These are phyloP conservation scores for Drosophila bipectinata DNA, from an alignment of 1,140 invertebrate genomes.

Conservation along the genomic window DNA sequence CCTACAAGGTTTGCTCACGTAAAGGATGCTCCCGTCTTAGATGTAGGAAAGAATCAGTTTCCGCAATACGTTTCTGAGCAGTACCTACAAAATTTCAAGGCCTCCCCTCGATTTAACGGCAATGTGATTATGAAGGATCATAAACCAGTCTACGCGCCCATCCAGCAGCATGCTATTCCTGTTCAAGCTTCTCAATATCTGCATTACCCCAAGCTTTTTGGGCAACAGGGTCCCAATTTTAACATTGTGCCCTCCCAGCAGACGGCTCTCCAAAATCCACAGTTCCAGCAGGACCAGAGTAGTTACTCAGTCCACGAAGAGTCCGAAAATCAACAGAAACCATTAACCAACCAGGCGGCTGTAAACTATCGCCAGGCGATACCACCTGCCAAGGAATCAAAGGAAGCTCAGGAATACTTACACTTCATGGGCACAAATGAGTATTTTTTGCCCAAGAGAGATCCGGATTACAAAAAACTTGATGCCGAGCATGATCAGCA, in stretches of 20 bases:
- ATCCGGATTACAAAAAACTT: constrained; percentile 71
- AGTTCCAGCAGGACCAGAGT: constrained; percentile 8
- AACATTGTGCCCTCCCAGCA: constrained; percentile 33
- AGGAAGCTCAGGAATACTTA: constrained; percentile 73
- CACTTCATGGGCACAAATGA: constrained; percentile 80
- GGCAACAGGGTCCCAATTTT: constrained; percentile 22
- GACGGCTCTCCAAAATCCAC: constrained; percentile 24
- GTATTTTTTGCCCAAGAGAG: constrained; percentile 72
- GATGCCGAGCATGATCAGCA: constrained; percentile 67
- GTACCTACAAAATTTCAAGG: constrained; percentile 72
- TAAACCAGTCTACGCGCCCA: constrained; percentile 45
- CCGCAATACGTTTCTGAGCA: constrained; percentile 55
- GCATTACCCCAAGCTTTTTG: constrained; percentile 31
- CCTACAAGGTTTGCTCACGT: constrained; percentile 48
- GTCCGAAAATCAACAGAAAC: constrained; percentile 40
- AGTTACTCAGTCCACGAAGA: constrained; percentile 77
- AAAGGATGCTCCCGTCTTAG: constrained; percentile 60
- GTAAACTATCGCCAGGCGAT: constrained; percentile 28
- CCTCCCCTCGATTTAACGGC: constrained; percentile 66
- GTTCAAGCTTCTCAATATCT: constrained; percentile 55
- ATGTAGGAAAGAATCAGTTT: constrained; percentile 67
- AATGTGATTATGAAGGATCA: constrained; percentile 54
- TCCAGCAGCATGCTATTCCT: constrained; percentile 63
- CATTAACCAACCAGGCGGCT: constrained; percentile 10
- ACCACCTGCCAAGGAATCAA: constrained; percentile 39